Conservation (phyloP, 2,888 invertebrate genomes). For the Julus scandinavius region DNA sequence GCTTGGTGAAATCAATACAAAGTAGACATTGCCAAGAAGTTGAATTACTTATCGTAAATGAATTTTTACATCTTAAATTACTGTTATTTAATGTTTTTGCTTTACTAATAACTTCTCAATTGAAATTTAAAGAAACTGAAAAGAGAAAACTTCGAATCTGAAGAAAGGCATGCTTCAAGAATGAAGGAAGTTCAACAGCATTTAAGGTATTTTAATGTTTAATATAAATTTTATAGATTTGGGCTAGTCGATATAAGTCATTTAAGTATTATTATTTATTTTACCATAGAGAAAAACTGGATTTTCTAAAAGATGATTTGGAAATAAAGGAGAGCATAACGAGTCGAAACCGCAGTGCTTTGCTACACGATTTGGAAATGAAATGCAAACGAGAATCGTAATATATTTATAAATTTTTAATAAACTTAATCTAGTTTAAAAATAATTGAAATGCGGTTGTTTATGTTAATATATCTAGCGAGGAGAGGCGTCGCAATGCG, state of each 20-base stretch:
- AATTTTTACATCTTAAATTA: neutral
- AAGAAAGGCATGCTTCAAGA: constrained; percentile 29
- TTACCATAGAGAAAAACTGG: constrained; percentile 41
- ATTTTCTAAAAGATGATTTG: constrained; percentile 28
- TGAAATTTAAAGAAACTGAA: constrained; percentile 1
- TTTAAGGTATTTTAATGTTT: constrained; percentile 1
- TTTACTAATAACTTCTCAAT: neutral
- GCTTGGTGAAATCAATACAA: constrained; percentile 24
- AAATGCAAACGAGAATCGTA: constrained; percentile 14
- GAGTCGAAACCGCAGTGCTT: neutral
- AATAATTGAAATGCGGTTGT: neutral
- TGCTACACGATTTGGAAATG: neutral
- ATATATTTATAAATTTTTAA: neutral
- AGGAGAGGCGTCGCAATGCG: neutral
- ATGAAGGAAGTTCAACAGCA: constrained; percentile 20
- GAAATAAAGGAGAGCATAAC: constrained; percentile 21
- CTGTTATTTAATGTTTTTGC: neutral
- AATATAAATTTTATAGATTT: too few relatives aligned
- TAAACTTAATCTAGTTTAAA: too few relatives aligned
- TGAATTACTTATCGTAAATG: constrained; percentile 9
- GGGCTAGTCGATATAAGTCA: neutral
- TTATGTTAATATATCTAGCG: neutral
- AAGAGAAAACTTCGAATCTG: neutral
- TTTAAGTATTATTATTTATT: neutral
- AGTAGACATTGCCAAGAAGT: constrained; percentile 44